phyloP scores from a whole-genome alignment of 2,797 vertebrate genomes.

The Balearica regulorum region DNA sequence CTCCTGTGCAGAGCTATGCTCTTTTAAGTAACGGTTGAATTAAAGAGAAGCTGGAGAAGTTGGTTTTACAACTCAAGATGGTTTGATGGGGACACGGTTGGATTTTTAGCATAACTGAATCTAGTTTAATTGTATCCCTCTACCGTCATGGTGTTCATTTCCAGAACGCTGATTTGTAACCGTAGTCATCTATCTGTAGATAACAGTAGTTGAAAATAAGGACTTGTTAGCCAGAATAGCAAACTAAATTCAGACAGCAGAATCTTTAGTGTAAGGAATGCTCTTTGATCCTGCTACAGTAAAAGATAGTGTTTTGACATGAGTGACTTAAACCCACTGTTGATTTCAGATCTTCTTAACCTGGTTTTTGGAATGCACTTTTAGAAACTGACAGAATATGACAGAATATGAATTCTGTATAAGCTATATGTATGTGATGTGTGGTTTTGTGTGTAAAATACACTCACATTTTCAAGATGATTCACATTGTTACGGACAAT shows the following conservation, averaged over 20 bases:
- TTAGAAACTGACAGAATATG: background rate
- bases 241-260: background rate
- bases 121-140: background rate
- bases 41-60: background rate
- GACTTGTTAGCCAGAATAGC: background rate
- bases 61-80: background rate
- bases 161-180: background rate
- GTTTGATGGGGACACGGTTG: background rate
- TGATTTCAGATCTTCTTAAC: background rate
- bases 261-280: background rate
- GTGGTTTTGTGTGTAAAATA: background rate
- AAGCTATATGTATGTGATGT: background rate
- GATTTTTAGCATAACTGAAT: background rate
- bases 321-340: background rate
- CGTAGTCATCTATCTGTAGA: background rate
- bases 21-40: background rate
- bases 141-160: background rate
- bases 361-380: background rate
- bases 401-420: background rate
- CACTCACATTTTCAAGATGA: background rate
- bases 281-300: background rate
- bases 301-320: background rate
- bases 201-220: conserved; percentile 5
- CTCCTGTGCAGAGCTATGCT: background rate
- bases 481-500: rapidly evolving